Evolutionary conservation across 2,797 vertebrate species (phyloP).

Genomic region (Enteromius unitaeniatus): DNA sequence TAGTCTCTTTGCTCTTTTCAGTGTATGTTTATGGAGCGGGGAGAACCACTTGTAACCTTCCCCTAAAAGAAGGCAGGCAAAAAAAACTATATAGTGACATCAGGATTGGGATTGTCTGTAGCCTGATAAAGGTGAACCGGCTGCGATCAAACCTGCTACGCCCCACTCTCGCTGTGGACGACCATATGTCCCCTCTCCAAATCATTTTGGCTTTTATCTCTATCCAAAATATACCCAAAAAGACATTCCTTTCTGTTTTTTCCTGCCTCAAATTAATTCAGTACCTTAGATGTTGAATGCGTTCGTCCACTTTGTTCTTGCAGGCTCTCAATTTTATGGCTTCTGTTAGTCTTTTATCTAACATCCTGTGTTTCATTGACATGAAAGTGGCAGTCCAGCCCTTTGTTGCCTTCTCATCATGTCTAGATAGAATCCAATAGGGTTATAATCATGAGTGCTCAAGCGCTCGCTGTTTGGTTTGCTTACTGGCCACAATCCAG

Average conservation of each 20-base stretch:
- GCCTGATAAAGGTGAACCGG: conserved; percentile 36
- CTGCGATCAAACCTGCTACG: conserved; percentile 23
- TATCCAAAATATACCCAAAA: conserved; percentile 74
- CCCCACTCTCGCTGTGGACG: conserved; percentile 35
- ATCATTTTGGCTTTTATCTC: conserved; percentile 77
- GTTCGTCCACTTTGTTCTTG: conserved; percentile 80
- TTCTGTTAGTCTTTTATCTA: conserved; percentile 82
- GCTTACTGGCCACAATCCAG: neutral
- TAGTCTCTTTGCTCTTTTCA: conserved; percentile 72
- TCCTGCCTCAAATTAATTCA: conserved; percentile 69
- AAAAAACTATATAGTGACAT: conserved; percentile 14
- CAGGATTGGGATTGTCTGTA: conserved; percentile 10
- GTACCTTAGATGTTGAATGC: conserved; percentile 81
- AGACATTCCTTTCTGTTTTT: conserved; percentile 61
- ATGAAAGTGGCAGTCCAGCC: conserved; percentile 79
- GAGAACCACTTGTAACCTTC: conserved; percentile 21
- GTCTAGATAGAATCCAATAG: conserved; percentile 63
- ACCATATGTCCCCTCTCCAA: conserved; percentile 59
- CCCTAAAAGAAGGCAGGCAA: neutral
- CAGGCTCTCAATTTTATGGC: conserved; percentile 73
- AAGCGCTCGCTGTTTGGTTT: conserved; percentile 33
- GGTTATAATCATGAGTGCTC: conserved; percentile 46
- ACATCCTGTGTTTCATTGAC: conserved; percentile 76
- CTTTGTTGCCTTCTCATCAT: conserved; percentile 70
- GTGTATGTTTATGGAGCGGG: conserved; percentile 16